Percentiles rank a stretch among this genome's conserved stretches.
These are phyloP conservation scores for Clytia hemisphaerica DNA, from an alignment of 30 jellyfish, hydroid and myxozoan species.

Conservation along the genomic window DNA sequence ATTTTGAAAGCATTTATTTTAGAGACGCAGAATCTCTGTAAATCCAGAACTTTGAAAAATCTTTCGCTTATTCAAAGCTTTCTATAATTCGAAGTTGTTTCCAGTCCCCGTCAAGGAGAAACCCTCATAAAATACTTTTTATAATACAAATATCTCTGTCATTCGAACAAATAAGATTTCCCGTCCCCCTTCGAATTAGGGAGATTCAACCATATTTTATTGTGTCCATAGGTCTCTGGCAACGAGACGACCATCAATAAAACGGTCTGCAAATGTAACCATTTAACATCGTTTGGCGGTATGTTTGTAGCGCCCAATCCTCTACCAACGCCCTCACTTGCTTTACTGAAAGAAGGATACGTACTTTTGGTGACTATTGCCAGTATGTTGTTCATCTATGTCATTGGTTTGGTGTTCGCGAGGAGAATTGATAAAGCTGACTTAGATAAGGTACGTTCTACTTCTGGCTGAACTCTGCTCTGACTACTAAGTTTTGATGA, in stretches of 20 bases:
- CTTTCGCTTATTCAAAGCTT: too few species aligned
- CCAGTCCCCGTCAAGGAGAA: too few species aligned
- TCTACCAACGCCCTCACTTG: conserved; percentile 78
- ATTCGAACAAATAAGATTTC: too few species aligned
- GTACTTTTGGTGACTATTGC: conserved; percentile 57
- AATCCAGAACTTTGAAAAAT: too few species aligned
- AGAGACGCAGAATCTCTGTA: too few species aligned
- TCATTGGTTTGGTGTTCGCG: conserved; percentile 68
- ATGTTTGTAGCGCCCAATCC: conserved; percentile 79
- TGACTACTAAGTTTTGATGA: too few species aligned
- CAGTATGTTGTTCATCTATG: conserved; percentile 23
- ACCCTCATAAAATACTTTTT: too few species aligned
- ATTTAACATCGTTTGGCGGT: conserved; percentile 89
- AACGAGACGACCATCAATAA: conserved; percentile 28
- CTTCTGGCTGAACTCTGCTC: neutral
- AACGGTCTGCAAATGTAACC: conserved; percentile 71
- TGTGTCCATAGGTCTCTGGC: conserved; percentile 36
- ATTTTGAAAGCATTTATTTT: too few species aligned
- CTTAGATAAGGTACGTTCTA: conserved; percentile 34
- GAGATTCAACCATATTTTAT: too few species aligned
- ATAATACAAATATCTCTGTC: too few species aligned
- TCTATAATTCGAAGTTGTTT: too few species aligned
- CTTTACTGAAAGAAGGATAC: conserved; percentile 67
- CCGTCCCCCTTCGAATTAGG: too few species aligned
- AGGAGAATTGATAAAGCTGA: conserved; percentile 80